phyloP scores from a whole-genome alignment of 2,888 invertebrate genomes.

The Spicauda simplicius region DNA sequence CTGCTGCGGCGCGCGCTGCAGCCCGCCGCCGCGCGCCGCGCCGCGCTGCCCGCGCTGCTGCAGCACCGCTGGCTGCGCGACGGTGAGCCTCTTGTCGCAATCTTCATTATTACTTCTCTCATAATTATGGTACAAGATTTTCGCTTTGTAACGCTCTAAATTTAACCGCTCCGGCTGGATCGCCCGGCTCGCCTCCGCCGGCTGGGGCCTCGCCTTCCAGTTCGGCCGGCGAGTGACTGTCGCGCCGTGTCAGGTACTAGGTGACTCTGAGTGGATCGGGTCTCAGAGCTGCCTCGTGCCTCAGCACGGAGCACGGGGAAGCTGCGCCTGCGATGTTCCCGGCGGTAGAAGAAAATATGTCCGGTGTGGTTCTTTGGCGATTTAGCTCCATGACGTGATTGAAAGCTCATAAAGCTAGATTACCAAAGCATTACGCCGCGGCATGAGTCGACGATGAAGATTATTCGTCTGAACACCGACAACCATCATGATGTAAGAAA shows the following conservation, averaged over 20 bases:
- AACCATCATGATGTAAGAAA: not conserved
- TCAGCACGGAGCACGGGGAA: constrained; percentile 60
- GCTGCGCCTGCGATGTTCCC: constrained; percentile 37
- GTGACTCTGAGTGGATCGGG: constrained; percentile 90
- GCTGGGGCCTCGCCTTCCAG: too few species aligned
- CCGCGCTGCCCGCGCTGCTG: constrained; percentile 86
- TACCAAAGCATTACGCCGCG: constrained; percentile 92
- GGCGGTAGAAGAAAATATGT: constrained; percentile 48
- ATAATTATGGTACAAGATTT: too few species aligned
- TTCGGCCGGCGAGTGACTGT: constrained; percentile 7
- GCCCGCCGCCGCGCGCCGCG: constrained; percentile 87
- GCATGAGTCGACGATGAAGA: constrained; percentile 39
- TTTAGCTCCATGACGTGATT: constrained; percentile 93
- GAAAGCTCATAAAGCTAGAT: constrained; percentile 95
- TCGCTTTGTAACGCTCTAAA: too few species aligned
- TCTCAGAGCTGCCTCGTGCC: constrained; percentile 84
- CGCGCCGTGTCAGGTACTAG: constrained; percentile 91
- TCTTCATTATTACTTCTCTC: too few species aligned
- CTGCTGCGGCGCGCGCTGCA: constrained; percentile 91
- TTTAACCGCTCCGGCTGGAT: too few species aligned
- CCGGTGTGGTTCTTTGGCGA: constrained; percentile 92
- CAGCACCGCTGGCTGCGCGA: constrained; percentile 88
- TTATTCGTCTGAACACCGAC: not conserved
- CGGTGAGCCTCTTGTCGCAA: constrained; percentile 2
- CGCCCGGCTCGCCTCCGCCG: too few species aligned